phyloP scores from a whole-genome alignment of 2,113 vertebrate genomes.

The Thryonomys swinderianus region DNA sequence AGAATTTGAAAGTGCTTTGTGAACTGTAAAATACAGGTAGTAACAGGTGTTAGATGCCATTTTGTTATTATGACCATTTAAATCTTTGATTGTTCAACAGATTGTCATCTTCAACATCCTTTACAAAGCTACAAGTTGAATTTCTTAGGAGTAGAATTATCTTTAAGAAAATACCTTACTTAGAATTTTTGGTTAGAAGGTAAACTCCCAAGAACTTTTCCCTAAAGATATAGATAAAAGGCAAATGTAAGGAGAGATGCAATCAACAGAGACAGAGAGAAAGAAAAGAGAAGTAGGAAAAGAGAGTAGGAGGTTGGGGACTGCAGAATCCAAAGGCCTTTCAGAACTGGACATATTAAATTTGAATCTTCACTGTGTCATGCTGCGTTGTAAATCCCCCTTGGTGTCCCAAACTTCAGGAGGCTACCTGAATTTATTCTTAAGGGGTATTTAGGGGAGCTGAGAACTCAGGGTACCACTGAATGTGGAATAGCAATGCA shows the following conservation, averaged over 20 bases:
- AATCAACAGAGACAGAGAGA: not conserved
- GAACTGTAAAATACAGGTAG: constrained; percentile 33
- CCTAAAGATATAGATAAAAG: not conserved
- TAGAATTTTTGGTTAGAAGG: not conserved
- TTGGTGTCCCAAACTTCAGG: not conserved
- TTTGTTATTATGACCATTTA: constrained; percentile 27
- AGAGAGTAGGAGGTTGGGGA: not conserved
- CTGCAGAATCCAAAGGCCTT: not conserved
- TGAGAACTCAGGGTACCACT: not conserved
- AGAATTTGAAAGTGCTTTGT: constrained; percentile 15
- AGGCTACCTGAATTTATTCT: not conserved
- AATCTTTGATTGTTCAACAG: not conserved
- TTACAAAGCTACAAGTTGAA: not conserved
- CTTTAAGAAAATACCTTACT: not conserved
- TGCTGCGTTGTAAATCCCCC: not conserved
- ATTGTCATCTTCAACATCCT: not conserved
- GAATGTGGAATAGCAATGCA: not conserved
- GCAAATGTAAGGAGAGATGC: not conserved
- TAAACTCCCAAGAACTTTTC: not conserved
- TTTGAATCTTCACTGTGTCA: not conserved
- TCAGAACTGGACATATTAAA: not conserved
- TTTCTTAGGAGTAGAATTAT: constrained; percentile 7
- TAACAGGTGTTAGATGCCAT: not conserved
- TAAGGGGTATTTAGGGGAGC: not conserved
- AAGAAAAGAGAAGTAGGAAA: too few species aligned